Percentiles rank a stretch among this genome's conserved stretches.
Evolutionary conservation across 35 echinoderm and acorn worm species (phyloP).

Genomic region (Antedon bifida): DNA sequence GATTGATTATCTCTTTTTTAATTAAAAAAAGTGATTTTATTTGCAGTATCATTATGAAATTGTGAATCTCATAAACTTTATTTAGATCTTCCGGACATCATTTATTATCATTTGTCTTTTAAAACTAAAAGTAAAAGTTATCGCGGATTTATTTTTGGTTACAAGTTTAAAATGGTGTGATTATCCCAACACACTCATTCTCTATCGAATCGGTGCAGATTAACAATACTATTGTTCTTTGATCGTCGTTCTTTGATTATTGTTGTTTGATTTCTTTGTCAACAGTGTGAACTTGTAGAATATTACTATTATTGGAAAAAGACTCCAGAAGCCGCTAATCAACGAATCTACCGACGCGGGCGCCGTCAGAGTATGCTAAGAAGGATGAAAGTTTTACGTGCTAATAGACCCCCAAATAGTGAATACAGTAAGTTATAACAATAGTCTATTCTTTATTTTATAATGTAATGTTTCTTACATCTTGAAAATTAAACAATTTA

Average conservation of each 20-base stretch:
- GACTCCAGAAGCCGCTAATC: constrained; percentile 60
- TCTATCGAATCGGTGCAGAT: background rate
- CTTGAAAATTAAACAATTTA: too few relatives aligned
- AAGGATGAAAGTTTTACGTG: constrained; percentile 46
- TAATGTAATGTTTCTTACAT: background rate
- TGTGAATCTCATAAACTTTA: too few relatives aligned
- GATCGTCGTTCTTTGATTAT: too few relatives aligned
- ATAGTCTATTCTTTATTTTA: background rate
- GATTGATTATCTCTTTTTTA: background rate
- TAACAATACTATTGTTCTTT: too few relatives aligned
- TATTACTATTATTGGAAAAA: constrained; percentile 99
- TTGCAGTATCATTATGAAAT: background rate
- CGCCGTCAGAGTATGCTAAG: constrained; percentile 65
- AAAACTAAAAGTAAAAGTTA: too few relatives aligned
- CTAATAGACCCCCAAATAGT: constrained; percentile 50
- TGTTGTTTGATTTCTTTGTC: background rate
- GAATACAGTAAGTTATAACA: constrained; percentile 71
- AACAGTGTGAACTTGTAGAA: constrained; percentile 78
- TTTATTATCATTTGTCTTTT: too few relatives aligned
- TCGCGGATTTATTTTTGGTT: too few relatives aligned
- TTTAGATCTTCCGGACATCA: too few relatives aligned
- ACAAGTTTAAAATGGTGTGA: background rate
- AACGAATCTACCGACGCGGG: constrained; percentile 59
- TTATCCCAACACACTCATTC: background rate
- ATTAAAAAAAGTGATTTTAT: background rate